phyloP scores from a whole-genome alignment of 1,140 invertebrate genomes.

The Wiebesia pumilae region DNA sequence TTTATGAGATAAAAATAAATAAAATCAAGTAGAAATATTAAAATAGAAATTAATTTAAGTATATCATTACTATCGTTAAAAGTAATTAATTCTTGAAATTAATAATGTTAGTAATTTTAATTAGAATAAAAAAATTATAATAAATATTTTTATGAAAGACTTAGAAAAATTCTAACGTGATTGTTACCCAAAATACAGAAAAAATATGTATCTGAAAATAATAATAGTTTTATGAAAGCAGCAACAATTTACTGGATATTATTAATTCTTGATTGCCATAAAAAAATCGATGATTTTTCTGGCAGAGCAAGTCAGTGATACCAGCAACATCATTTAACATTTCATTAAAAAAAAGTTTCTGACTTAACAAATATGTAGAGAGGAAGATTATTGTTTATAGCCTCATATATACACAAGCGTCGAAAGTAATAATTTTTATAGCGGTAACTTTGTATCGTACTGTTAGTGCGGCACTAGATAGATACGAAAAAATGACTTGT shows the following conservation, averaged over 20 bases:
- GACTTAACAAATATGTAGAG: neutral
- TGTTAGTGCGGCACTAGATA: neutral
- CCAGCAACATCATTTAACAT: neutral
- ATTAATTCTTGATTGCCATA: neutral
- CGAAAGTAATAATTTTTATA: constrained; percentile 30
- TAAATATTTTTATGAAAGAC: too few species aligned
- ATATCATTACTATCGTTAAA: too few species aligned
- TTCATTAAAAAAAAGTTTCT: neutral
- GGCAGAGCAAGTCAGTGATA: neutral
- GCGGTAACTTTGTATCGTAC: constrained; percentile 30
- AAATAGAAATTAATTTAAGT: too few species aligned
- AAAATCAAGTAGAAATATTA: too few species aligned
- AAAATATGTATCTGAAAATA: too few species aligned
- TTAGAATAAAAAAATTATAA: too few species aligned
- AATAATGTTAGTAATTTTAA: too few species aligned
- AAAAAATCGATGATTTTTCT: neutral
- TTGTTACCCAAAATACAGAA: too few species aligned
- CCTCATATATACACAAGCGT: neutral
- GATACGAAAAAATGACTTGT: constrained; percentile 11
- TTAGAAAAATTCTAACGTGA: too few species aligned
- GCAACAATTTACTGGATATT: neutral
- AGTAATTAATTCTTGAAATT: too few species aligned
- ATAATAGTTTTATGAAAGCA: neutral
- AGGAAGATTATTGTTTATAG: constrained; percentile 9
- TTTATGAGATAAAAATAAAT: too few species aligned